A percentile compares a stretch with the other conserved stretches of the same genome.
phyloP scores from a whole-genome alignment of 2,113 vertebrate species.

The Setophaga petechia region DNA sequence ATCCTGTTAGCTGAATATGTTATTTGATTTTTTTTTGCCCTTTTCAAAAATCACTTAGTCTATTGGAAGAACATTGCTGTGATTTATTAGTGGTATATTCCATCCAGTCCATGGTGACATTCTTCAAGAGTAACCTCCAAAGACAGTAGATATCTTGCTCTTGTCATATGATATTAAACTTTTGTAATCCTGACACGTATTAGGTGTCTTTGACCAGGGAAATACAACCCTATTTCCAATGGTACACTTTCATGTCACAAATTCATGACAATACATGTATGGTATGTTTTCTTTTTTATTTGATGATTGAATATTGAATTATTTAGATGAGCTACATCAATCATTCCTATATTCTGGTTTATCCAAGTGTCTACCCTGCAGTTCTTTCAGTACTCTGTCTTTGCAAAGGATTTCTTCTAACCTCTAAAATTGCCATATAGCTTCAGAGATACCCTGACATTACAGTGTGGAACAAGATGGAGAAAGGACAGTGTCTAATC shows the following conservation, averaged over 20 bases:
- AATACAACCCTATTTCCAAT: neutral
- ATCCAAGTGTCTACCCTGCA: neutral
- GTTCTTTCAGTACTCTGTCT: neutral
- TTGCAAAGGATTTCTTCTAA: conserved; percentile 23
- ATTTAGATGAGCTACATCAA: conserved; percentile 45
- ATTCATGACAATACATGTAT: neutral
- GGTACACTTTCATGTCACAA: neutral
- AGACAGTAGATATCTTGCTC: conserved; percentile 43
- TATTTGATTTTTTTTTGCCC: conserved; percentile 61
- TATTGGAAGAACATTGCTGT: conserved; percentile 43
- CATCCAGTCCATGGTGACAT: conserved; percentile 20
- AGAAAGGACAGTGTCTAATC: conserved; percentile 33
- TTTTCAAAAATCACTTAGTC: conserved; percentile 69
- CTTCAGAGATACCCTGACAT: conserved; percentile 36
- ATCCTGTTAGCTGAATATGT: conserved; percentile 48
- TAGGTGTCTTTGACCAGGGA: neutral
- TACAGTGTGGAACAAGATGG: conserved; percentile 1
- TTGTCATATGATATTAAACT: conserved; percentile 33
- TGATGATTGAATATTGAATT: conserved; percentile 16
- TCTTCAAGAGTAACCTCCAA: conserved; percentile 31
- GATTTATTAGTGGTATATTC: conserved; percentile 56
- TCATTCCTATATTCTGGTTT: neutral
- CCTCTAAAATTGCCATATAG: neutral
- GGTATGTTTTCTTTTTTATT: conserved; percentile 6
- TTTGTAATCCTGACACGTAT: neutral